Evolutionary conservation across 64 coral and sea anemone species (phyloP), one percentile per base, ranked within the genome.

Genomic region (Trachythela sp.): DNA sequence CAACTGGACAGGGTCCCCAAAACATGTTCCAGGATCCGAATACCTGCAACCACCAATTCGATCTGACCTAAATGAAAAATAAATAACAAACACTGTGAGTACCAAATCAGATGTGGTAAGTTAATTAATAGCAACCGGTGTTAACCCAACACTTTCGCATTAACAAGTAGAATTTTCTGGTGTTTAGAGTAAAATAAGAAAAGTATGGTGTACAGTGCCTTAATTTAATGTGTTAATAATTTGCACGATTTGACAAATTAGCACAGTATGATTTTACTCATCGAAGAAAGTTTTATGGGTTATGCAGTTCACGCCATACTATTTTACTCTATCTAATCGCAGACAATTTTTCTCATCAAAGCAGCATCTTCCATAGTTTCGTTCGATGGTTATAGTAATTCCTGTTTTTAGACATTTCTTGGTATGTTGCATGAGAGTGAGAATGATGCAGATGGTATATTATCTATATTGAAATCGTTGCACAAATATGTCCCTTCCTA

Each of bases 401-500:
- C 13, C 35, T 37, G 7, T 38, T 38, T n/a, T n/a, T 36, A 80
- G 75, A 37, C 34, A 8, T 80, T 80, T 36, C 9, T 80, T 35
- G 75, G 75, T 4, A 80, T 80, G 14, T 4, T 80, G 8, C 34
- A 80, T 35, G 75, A 80, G 35, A 80, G 20, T 80, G 75, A 80
- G 20, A 80, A 80, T 80, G 75, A 80, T 64, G 48, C 84, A 24
- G 90, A 91, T 86, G 90, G 90, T 8, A 91, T 91, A 26, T 18
- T 86, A 11, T 9, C 20, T 14, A 42, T 91, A 5, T 71, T 91
- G 52, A 86, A 68, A 72, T 32, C 24, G 2, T 27, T 91, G 5
- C 90, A 86, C 18, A 24, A 91, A 35, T 91, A 71, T 86, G 90
- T 91, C 29, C 84, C 90, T 39, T 86, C 22, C 31, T 6, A 48